phyloP scores from a whole-genome alignment of 30 jellyfish, hydroid and myxozoan genomes.

The Morbakka virulenta region DNA sequence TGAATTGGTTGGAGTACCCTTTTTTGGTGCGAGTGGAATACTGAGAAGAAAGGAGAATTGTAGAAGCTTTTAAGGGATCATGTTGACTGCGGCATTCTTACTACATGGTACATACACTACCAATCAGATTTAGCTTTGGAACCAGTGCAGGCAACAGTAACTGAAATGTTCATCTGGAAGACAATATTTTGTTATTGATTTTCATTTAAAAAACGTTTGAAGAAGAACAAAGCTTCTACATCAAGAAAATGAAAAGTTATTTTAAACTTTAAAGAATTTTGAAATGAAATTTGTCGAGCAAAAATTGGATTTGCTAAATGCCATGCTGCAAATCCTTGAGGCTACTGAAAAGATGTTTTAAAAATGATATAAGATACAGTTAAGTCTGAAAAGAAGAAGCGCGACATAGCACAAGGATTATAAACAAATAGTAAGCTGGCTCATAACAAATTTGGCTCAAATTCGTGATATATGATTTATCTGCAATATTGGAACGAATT shows the following conservation, averaged over 20 bases:
- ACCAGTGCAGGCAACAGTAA: slow-evolving; percentile 29
- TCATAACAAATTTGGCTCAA: slow-evolving; percentile 50
- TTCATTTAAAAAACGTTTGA: slow-evolving; percentile 40
- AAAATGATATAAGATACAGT: slow-evolving; percentile 34
- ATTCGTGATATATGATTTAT: slow-evolving; percentile 30
- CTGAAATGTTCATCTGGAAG: too few species aligned
- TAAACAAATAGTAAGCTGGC: slow-evolving; percentile 42
- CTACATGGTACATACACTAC: slow-evolving; percentile 18
- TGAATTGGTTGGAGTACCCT: slow-evolving; percentile 27
- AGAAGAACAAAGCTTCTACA: slow-evolving; percentile 37
- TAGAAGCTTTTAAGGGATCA: slow-evolving; percentile 13
- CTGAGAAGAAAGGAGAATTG: slow-evolving; percentile 32
- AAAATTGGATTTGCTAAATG: slow-evolving; percentile 25
- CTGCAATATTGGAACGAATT: slow-evolving; percentile 41
- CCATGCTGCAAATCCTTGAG: slow-evolving; percentile 50
- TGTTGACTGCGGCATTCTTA: slow-evolving; percentile 17
- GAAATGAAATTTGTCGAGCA: slow-evolving; percentile 57
- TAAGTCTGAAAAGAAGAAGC: slow-evolving; percentile 40
- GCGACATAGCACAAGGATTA: slow-evolving; percentile 49
- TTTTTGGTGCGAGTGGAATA: slow-evolving; percentile 30
- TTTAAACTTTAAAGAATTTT: slow-evolving; percentile 30
- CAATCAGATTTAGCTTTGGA: slow-evolving; percentile 46
- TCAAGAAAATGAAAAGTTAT: too few species aligned
- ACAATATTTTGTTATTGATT: too few species aligned
- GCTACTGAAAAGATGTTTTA: slow-evolving; percentile 43